Base-by-base conservation (phyloP, 2,113 vertebrate genomes). In the Cavia aperea region DNA sequence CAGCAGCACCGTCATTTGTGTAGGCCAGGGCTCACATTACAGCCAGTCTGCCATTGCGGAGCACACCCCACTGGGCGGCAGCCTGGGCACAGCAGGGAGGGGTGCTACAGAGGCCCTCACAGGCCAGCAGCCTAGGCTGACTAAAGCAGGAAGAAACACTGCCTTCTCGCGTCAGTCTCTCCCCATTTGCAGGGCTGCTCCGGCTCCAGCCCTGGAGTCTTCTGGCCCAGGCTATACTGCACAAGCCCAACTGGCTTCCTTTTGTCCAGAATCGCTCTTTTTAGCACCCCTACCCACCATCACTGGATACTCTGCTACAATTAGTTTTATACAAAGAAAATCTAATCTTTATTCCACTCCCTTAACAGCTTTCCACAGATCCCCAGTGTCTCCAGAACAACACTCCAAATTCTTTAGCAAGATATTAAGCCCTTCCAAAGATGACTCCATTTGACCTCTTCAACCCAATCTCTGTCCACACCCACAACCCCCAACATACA, bases 11-110 rank as follows among this genome's bases (percentile, higher is more conserved):
- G 77, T 66, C 70, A 36, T 95, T 95, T 94, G 85, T 94, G 65
- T 86, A 94, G 91, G 88, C 92, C 7, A 0, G 88, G 89, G 96
- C 94, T 97, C 96, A 96, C 92, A 4, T 97, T 97, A 96, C 93
- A 96, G 91, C 33, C 72, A 94, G 91, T 62, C 94, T 83, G 94
- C 89, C 92, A 94, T 92, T 66, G 91, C 70, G 58, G 88, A 96
- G 93, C 90, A 95, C 81, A 81, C 86, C 39, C 79, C 11, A 81
- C 83, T 90, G 83, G 91, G 93, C 83, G 14, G 93, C 93, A 95
- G 94, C 78, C 94, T 85, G 60, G 86, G 90, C 90, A 96, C 92
- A 96, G 90, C 96, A 95, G 94, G 94, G 91, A 93, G 86, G 95
- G 92, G 94, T 91, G 60, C 87, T 46, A 16, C 51, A 54, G 81